phyloP scores from a whole-genome alignment of 2,113 vertebrate genomes.

The Castor canadensis region DNA sequence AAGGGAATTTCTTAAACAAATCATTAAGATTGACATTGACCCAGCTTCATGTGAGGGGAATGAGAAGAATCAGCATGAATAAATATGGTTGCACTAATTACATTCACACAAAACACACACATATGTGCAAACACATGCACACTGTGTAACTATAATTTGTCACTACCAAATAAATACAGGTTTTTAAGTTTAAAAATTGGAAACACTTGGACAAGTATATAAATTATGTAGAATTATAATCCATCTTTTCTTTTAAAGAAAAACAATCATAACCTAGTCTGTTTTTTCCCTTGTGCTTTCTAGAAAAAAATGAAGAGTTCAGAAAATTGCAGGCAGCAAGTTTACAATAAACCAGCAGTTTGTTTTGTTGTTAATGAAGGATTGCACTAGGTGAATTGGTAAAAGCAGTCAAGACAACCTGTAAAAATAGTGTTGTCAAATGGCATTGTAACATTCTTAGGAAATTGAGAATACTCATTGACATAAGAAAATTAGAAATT shows the following conservation, averaged over 20 bases:
- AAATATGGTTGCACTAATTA: neutral
- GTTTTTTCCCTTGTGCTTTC: neutral
- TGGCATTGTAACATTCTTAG: conserved; percentile 53
- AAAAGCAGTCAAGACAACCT: neutral
- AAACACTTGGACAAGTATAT: neutral
- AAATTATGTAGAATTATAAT: neutral
- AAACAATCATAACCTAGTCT: neutral
- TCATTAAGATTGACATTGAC: neutral
- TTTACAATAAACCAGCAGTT: conserved; percentile 12
- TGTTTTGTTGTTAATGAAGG: neutral
- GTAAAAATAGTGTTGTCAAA: conserved; percentile 57
- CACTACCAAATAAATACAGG: neutral
- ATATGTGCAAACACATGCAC: fast-evolving
- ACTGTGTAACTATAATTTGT: neutral
- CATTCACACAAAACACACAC: neutral
- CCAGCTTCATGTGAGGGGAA: neutral
- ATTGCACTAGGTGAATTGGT: conserved; percentile 12
- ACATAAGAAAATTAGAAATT: conserved; percentile 69
- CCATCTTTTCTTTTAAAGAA: conserved; percentile 18
- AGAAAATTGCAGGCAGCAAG: neutral
- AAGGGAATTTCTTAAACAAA: neutral
- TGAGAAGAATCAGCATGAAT: neutral
- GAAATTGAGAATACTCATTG: conserved; percentile 54
- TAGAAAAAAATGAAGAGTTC: neutral
- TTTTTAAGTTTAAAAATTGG: neutral